Base-by-base conservation (phyloP, 2,797 vertebrate species). In the Darevskia nairensis region DNA sequence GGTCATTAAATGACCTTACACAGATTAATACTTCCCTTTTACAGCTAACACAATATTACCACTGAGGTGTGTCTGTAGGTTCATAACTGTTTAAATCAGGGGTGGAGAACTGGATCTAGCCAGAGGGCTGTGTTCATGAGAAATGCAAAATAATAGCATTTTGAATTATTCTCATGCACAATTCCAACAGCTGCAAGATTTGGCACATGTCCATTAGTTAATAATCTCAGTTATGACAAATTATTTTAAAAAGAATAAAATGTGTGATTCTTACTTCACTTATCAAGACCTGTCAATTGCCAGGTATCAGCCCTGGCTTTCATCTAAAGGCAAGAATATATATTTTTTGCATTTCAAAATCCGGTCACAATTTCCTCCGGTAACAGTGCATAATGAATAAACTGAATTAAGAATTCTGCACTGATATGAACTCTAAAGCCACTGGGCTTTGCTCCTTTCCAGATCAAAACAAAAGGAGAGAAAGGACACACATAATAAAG, bases 91-190 rank as follows among this genome's bases (percentile, higher is more conserved):
- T 23, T 84, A 32, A 59, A 84, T 29, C 44, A 74, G 19, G 25
- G 29, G n/a, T n/a, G 19, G 29, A 32, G 3, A 59, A 29, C 8
- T 19, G 61, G 50, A 64, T 64, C 61, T 6, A 23, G 17, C 17
- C 61, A 64, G 21, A 19, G 61, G 61, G 61, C 61, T 64, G 1
- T 41, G n/a, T 75, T 50, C 55, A 25, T 85, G 7, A 82, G 87
- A 2, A 78, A 46, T 80, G 72, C 39, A 85, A 61, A 88, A 83
- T 50, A 87, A 89, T 85, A 89, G 64, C 74, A 71, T n/a, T 91
- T 78, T 89, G 90, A 94, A 92, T 92, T 90, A 88, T 88, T 92
- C 81, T 82, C 89, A 44, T 89, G 66, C 86, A 66, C 74, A 86
- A 77, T 66, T 79, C 89, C 55, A 71, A 82, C 50, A 89, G 86